Evolutionary conservation across 2,113 vertebrate genomes (phyloP).

Genomic region (Psettodes erumei): DNA sequence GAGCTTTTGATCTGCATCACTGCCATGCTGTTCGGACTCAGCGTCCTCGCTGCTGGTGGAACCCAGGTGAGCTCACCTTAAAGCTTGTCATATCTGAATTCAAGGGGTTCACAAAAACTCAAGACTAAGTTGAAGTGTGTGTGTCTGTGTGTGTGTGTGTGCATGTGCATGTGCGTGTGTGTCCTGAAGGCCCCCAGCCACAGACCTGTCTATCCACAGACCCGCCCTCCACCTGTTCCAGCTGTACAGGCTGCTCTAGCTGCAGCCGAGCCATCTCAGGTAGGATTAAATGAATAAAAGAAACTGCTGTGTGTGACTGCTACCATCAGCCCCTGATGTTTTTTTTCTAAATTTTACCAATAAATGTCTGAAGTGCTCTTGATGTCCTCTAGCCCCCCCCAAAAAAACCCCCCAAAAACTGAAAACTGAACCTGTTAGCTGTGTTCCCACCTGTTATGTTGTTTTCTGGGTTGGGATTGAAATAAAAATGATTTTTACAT

Average conservation of each 20-base stretch:
- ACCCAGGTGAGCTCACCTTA: conserved; percentile 65
- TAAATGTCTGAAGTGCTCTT: no score
- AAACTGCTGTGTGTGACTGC: neutral
- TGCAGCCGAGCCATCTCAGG: conserved; percentile 66
- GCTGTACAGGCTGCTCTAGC: conserved; percentile 24
- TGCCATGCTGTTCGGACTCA: conserved; percentile 83
- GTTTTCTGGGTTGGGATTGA: no score
- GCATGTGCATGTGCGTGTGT: conserved; percentile 21
- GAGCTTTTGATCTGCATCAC: conserved; percentile 84
- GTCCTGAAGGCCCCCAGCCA: conserved; percentile 48
- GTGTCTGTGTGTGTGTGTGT: neutral
- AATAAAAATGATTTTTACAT: no score
- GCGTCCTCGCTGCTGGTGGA: conserved; percentile 77
- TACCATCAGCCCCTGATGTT: neutral
- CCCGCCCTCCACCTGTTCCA: conserved; percentile 64
- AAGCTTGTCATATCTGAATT: neutral
- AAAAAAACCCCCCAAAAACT: no score
- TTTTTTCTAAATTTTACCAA: no score
- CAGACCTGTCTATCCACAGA: conserved; percentile 70
- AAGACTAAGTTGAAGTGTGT: no score
- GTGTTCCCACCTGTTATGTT: no score
- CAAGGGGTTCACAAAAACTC: neutral
- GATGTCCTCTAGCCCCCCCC: no score
- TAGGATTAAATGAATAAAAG: conserved; percentile 29
- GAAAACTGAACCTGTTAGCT: no score